A percentile compares a stretch with the other conserved stretches of the same genome.
phyloP scores from a whole-genome alignment of 2,113 vertebrate genomes.

The Arothron firmamentum region DNA sequence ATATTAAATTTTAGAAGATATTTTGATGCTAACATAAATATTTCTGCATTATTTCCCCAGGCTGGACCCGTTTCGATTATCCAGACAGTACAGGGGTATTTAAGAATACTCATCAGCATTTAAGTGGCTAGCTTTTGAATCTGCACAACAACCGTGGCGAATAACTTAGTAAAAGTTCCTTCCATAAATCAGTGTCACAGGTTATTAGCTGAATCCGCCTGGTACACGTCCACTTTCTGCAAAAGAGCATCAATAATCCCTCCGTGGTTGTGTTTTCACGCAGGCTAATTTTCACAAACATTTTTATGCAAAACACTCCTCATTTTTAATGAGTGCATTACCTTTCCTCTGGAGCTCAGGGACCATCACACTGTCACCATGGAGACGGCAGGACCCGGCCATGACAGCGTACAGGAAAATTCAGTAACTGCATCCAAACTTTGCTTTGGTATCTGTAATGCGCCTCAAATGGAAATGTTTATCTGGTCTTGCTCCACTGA shows the following conservation, averaged over 20 bases:
- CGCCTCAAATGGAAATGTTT: slow-evolving; percentile 62
- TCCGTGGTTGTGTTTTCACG: slow-evolving; percentile 35
- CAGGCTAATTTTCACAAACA: slow-evolving; percentile 63
- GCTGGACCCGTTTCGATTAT: too few relatives aligned
- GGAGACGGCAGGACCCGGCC: slow-evolving; percentile 56
- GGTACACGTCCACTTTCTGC: slow-evolving; percentile 3
- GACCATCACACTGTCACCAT: slow-evolving; percentile 64
- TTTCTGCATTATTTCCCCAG: too few relatives aligned
- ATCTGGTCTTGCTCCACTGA: slow-evolving; percentile 67
- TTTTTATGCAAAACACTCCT: slow-evolving; percentile 61
- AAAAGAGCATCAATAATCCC: slow-evolving; percentile 17
- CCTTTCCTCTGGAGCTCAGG: slow-evolving; percentile 45
- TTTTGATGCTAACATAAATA: too few relatives aligned
- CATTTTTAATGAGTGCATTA: slow-evolving; percentile 52
- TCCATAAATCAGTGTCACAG: background rate
- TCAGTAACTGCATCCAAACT: slow-evolving; percentile 57
- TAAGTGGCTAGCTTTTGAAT: background rate
- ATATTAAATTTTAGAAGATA: too few relatives aligned
- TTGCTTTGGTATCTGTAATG: slow-evolving; percentile 56
- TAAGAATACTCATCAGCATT: too few relatives aligned
- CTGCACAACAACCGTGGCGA: background rate
- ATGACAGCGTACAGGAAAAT: slow-evolving; percentile 38
- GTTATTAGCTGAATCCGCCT: background rate
- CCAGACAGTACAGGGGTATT: too few relatives aligned
- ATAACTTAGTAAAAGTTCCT: background rate